Evolutionary conservation across 2,797 vertebrate species (phyloP), one percentile per base, ranked within the genome.

Genomic region (Xiphorhynchus erythropygius): DNA sequence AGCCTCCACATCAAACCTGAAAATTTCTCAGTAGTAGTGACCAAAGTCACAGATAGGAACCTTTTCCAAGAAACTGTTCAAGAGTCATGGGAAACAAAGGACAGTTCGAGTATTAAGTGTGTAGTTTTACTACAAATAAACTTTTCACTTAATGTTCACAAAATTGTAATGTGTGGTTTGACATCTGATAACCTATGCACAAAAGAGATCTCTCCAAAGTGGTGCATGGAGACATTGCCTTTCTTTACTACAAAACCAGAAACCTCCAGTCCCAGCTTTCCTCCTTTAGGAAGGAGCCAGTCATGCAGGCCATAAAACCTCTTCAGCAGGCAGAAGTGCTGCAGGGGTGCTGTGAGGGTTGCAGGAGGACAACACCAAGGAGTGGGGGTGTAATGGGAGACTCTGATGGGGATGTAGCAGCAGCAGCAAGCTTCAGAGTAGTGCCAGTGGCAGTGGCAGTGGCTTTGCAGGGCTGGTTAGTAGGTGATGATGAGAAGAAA

Each of bases 351-450:
- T 46, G 21, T 18, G 41, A 52, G 10, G 32, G 27, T 70, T 2
- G 0, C 30, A 39, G 32, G 25, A 60, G 33, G 49, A 28, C 33
- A 44, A 0, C 2, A 1, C 19, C 7, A 0, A 24, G 53, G n/a
- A 64, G 19, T 69, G 22, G 23, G 65, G 27, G 49, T n/a, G 28
- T 10, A 41, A 4, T 6, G 6, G 27, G 19, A 1, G 1, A 8
- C 19, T 33, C 56, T 2, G 5, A 28, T 53, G 42, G 47, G 42
- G 4, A 35, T 1, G 1, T 7, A 59, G 50, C 37, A 86, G 69
- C 33, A 81, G 42, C 46, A 78, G 35, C 7, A 69, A 42, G 17
- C 33, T 80, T 60, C 41, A 16, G 55, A 84, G 18, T 1, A 23
- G 27, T 49, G 55, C 15, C 49, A 65, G 12, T 25, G 39, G 8